Evolutionary conservation across 2,888 invertebrate species (phyloP).

Genomic region (Sussaba pulchella): DNA sequence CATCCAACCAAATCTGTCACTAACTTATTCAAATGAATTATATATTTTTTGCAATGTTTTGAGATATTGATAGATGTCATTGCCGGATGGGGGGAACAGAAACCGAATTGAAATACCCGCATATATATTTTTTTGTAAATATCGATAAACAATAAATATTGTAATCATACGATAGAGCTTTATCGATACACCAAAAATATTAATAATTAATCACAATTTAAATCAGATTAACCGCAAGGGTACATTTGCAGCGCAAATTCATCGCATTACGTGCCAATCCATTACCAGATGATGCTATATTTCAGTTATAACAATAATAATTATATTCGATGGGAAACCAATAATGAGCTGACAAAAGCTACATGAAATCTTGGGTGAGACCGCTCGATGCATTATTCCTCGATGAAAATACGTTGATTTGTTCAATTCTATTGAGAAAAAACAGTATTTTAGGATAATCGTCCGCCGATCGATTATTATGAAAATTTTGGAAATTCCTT

Average conservation of each 20-base stretch:
- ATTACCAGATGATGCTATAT: neutral
- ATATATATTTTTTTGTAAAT: no score
- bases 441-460: no score
- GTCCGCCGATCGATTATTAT: neutral
- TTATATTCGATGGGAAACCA: neutral
- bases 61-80: no score
- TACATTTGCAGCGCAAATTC: neutral
- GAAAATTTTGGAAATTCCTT: neutral
- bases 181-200: neutral
- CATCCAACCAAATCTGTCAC: neutral
- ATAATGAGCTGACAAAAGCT: neutral
- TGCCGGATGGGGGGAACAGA: no score
- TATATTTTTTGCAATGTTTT: no score
- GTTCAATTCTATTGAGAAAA: no score
- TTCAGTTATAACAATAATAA: neutral
- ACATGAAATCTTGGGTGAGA: no score
- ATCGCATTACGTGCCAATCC: neutral
- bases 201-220: neutral
- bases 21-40: no score
- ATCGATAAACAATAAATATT: neutral
- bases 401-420: no score
- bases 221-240: neutral
- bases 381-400: no score
- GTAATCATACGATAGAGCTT: neutral
- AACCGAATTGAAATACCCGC: no score